These are phyloP conservation scores for Callithrix jacchus DNA, from an alignment of 2,113 vertebrate genomes.

Conservation along the genomic window DNA sequence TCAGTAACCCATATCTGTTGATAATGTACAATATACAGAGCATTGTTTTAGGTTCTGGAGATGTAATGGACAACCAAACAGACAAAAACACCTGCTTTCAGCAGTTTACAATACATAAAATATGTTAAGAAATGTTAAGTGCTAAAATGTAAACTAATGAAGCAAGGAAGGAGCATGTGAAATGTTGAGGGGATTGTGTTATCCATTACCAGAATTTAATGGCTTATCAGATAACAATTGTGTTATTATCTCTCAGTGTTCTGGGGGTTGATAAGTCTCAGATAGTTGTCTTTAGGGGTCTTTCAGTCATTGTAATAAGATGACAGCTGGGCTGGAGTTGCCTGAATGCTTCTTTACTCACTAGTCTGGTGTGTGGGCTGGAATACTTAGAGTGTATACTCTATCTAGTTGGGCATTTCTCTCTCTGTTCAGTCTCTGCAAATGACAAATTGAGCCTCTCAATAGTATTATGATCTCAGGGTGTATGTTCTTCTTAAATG, in stretches of 20 bases:
- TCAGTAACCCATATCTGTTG: background rate
- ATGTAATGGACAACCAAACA: background rate
- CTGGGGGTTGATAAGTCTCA: background rate
- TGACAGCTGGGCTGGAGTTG: background rate
- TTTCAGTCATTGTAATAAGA: background rate
- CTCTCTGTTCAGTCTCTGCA: background rate
- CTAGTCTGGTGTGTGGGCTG: background rate
- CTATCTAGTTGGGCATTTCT: background rate
- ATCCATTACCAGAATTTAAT: background rate
- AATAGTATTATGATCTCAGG: background rate
- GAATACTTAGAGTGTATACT: background rate
- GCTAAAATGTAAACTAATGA: background rate
- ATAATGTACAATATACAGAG: background rate
- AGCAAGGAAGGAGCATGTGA: background rate
- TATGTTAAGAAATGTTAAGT: conserved; percentile 11
- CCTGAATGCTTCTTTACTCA: background rate
- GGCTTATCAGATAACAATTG: background rate
- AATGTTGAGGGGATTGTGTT: background rate
- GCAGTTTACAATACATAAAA: background rate
- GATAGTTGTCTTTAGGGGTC: background rate
- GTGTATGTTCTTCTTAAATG: background rate
- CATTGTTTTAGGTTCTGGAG: background rate
- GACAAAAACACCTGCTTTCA: background rate
- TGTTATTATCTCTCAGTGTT: background rate
- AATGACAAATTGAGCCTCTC: background rate